These are phyloP conservation scores for Drosophila peninsularis DNA, from an alignment of 2,888 invertebrate genomes.

Conservation along the genomic window DNA sequence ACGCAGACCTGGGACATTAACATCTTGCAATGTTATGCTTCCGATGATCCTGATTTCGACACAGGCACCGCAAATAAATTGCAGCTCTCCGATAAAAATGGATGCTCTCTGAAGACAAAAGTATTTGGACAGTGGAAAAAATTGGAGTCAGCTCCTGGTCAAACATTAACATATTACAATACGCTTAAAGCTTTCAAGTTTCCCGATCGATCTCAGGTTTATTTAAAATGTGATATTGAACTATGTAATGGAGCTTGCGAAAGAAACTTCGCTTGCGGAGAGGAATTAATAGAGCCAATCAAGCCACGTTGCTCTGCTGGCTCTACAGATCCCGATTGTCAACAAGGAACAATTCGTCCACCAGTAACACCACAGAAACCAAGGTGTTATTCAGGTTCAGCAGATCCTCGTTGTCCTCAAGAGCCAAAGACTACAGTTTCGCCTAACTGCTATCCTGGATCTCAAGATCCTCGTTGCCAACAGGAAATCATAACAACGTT, in stretches of 20 bases:
- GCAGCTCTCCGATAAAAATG: slow-evolving; percentile 88
- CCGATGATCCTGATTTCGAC: slow-evolving; percentile 88
- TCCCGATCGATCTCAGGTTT: slow-evolving; percentile 90
- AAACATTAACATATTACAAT: slow-evolving; percentile 88
- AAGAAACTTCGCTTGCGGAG: slow-evolving; percentile 63
- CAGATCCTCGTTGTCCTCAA: slow-evolving; percentile 12
- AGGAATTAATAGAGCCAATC: slow-evolving; percentile 26
- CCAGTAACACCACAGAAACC: background rate
- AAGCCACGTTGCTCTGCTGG: slow-evolving; percentile 65
- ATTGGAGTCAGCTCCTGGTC: slow-evolving; percentile 87
- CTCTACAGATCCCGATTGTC: slow-evolving; percentile 42
- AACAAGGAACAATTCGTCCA: background rate
- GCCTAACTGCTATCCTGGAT: slow-evolving; percentile 8
- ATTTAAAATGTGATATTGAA: slow-evolving; percentile 90
- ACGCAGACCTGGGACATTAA: slow-evolving; percentile 88
- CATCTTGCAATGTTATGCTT: slow-evolving; percentile 91
- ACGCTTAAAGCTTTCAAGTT: slow-evolving; percentile 90
- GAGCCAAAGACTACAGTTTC: slow-evolving; percentile 1
- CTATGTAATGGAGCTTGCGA: slow-evolving; percentile 80
- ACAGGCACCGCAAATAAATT: slow-evolving; percentile 87
- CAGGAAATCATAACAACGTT: slow-evolving; percentile 3
- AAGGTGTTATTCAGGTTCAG: slow-evolving; percentile 71
- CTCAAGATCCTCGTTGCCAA: slow-evolving; percentile 11
- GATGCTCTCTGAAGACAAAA: slow-evolving; percentile 89
- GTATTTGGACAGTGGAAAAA: slow-evolving; percentile 88